Evolutionary conservation across 2,888 invertebrate species (phyloP), one percentile per base, ranked within the genome.

Genomic region (Neuroscelio doddi): DNA sequence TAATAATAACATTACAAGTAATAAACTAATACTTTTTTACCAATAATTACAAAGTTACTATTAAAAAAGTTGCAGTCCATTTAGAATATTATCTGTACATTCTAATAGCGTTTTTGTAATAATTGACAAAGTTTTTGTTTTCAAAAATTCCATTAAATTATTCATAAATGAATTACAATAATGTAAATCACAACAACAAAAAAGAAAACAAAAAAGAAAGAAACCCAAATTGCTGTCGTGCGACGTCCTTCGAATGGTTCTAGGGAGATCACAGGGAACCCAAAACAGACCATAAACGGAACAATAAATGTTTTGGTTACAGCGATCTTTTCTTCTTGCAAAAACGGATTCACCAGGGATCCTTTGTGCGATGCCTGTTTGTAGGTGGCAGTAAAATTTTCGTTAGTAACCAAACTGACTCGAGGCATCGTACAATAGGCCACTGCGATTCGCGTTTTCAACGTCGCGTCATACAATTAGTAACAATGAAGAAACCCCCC

Each of bases 251-350:
- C n/a, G 47, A 15, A 16, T 10, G 51, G 29, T 58, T 66, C 58
- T 46, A 1, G 32, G 12, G 49, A 70, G 66, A 52, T 70, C 66
- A 47, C 64, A 62, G 70, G 70, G 70, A 68, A 69, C 56, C 70
- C 73, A 78, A 78, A 81, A 81, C 80, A 78, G 58, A 69, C 76
- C 73, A 69, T 78, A 77, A 77, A 79, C 68, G 58, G 76, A 71
- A 80, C 80, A 80, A 80, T 79, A 68, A 63, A 49, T 75, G 76
- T 79, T 80, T 80, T 79, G 75, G 73, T 70, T 64, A 53, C 62
- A 39, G 27, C 16, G 51, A 42, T 56, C 64, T 68, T 66, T 68
- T 50, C 57, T 51, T 51, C 57, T 57, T 45, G 58, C 66, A 69
- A 69, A 73, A 71, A 72, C 64, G 62, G 64, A 63, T 68, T 63